These are phyloP conservation scores for Sycophila texana DNA, from an alignment of 2,888 invertebrate species.

Conservation along the genomic window DNA sequence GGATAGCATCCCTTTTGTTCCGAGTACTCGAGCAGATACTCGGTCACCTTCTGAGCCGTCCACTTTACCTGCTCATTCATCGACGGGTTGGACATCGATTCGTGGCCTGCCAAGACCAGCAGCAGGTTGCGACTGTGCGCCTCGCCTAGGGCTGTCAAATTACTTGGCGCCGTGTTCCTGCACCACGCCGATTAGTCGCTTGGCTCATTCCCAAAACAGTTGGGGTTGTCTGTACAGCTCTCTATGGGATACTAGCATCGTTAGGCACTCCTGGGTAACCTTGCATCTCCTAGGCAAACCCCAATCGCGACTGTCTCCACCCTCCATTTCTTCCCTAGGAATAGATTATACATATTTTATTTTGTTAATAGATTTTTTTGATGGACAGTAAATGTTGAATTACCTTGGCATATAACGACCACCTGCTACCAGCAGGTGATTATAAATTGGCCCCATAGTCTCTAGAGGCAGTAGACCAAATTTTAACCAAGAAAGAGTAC, in stretches of 20 bases:
- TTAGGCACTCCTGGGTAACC: constrained; percentile 68
- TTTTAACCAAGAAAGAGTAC: constrained; percentile 69
- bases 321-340: constrained; percentile 63
- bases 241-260: constrained; percentile 64
- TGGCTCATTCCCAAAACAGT: constrained; percentile 70
- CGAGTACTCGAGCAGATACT: constrained; percentile 87
- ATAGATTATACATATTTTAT: background rate
- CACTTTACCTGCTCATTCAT: constrained; percentile 76
- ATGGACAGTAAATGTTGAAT: too few relatives aligned
- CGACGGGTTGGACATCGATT: background rate
- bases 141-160: constrained; percentile 76
- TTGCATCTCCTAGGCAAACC: constrained; percentile 62
- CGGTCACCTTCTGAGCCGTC: constrained; percentile 81
- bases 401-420: constrained; percentile 64
- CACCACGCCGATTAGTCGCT: constrained; percentile 65
- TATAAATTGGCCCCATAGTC: constrained; percentile 67
- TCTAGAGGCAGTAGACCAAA: constrained; percentile 67
- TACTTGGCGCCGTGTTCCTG: constrained; percentile 64
- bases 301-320: constrained; percentile 56
- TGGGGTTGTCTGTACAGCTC: constrained; percentile 65
- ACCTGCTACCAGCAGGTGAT: constrained; percentile 68
- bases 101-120: constrained; percentile 72
- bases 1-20: constrained; percentile 90
- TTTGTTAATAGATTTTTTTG: too few relatives aligned
- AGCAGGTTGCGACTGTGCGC: constrained; percentile 78